Conservation (phyloP, 1,140 invertebrate genomes). For the Pachyrhynchus sulphureomaculatus region DNA sequence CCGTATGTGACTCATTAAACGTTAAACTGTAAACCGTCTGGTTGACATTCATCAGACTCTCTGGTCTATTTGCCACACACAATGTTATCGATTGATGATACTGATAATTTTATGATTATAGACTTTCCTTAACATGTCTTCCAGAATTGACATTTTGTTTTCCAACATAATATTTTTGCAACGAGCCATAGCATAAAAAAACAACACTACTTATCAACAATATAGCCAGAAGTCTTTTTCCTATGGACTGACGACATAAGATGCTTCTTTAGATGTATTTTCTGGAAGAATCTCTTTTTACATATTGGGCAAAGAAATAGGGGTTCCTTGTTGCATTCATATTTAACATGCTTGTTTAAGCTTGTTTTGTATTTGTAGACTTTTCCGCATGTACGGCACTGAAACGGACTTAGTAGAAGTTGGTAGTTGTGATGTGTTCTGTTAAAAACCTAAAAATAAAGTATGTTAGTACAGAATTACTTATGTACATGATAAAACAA, state of each 20-base stretch:
- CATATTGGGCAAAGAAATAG: conserved; percentile 56
- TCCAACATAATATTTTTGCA: too few relatives aligned
- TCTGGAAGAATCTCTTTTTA: conserved; percentile 51
- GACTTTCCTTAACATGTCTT: too few relatives aligned
- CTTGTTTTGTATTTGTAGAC: conserved; percentile 44
- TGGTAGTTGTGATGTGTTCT: conserved; percentile 20
- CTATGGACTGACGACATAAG: conserved; percentile 27
- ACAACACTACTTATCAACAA: too few relatives aligned
- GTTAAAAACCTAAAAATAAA: conserved; percentile 3
- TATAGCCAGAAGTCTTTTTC: not conserved
- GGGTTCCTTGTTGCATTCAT: conserved; percentile 61
- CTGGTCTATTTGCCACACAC: too few relatives aligned
- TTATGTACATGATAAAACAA: too few relatives aligned
- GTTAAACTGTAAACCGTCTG: too few relatives aligned
- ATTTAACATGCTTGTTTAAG: conserved; percentile 66
- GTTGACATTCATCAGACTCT: too few relatives aligned
- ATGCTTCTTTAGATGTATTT: conserved; percentile 33
- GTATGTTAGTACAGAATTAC: conserved; percentile 10
- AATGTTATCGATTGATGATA: too few relatives aligned
- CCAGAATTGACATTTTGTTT: too few relatives aligned
- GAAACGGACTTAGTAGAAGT: conserved; percentile 12
- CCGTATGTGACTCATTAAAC: too few relatives aligned
- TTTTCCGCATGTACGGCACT: conserved; percentile 29
- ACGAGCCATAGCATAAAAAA: too few relatives aligned
- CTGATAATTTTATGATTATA: too few relatives aligned